Conservation (phyloP, 53 echinoderm and acorn worm genomes). For the Apostichopus leukothele region DNA sequence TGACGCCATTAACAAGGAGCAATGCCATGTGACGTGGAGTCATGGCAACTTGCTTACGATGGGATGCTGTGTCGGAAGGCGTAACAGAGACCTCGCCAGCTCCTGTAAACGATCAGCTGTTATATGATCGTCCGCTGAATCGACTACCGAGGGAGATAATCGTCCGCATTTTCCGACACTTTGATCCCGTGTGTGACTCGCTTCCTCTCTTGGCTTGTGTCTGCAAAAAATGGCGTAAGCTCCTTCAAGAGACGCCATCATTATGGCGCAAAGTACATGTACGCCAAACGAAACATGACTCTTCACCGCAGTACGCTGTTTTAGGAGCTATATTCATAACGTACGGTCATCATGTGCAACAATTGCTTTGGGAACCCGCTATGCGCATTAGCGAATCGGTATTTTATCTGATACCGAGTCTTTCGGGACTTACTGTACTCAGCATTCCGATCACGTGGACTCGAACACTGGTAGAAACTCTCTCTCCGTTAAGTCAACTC, state of each 20-base stretch:
- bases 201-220: conserved; percentile 79
- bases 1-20: too few species aligned
- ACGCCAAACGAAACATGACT: conserved; percentile 49
- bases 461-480: conserved; percentile 73
- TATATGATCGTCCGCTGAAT: conserved; percentile 57
- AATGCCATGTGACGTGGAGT: neutral
- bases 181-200: conserved; percentile 81
- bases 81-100: neutral
- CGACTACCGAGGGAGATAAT: conserved; percentile 77
- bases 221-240: conserved; percentile 81
- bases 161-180: conserved; percentile 72
- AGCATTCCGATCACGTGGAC: conserved; percentile 88
- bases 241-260: conserved; percentile 66
- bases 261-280: conserved; percentile 79
- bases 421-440: conserved; percentile 67
- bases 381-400: conserved; percentile 84
- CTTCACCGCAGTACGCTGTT: conserved; percentile 51
- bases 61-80: neutral
- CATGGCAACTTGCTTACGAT: neutral
- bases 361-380: conserved; percentile 79
- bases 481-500: conserved; percentile 67
- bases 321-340: conserved; percentile 69
- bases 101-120: neutral
- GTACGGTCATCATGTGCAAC: conserved; percentile 75
- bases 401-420: conserved; percentile 75